phyloP scores from a whole-genome alignment of 2,797 vertebrate species.

The Fistularia commersonii region DNA sequence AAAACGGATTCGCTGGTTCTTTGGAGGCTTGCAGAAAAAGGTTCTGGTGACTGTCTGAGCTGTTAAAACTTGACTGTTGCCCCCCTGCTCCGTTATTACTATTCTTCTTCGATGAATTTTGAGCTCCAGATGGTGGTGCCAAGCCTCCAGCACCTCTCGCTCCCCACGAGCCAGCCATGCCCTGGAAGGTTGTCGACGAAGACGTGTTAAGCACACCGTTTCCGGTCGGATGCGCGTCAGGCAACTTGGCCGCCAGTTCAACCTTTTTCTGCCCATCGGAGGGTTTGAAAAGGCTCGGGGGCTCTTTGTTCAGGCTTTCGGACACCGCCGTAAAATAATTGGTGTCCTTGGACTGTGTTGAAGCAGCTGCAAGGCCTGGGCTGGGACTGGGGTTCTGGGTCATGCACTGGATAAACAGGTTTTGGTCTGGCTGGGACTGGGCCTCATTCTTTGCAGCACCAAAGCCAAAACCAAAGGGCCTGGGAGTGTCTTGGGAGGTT shows the following conservation, averaged over 20 bases:
- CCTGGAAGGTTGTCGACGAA: conserved; percentile 83
- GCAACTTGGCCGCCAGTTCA: conserved; percentile 76
- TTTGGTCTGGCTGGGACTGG: conserved; percentile 82
- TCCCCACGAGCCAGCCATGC: conserved; percentile 51
- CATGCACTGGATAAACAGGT: conserved; percentile 99
- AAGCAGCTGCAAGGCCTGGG: conserved; percentile 63
- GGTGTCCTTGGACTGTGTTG: conserved; percentile 83
- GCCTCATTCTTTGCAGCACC: conserved; percentile 73
- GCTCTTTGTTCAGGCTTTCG: conserved; percentile 85
- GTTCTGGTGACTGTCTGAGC: conserved; percentile 89
- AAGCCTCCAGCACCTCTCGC: conserved; percentile 44
- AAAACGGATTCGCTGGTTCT: conserved; percentile 92
- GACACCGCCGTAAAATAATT: conserved; percentile 92
- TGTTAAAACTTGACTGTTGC: conserved; percentile 75
- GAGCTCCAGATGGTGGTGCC: conserved; percentile 39
- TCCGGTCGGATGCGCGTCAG: conserved; percentile 80
- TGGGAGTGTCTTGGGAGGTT: conserved; percentile 78
- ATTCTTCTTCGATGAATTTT: conserved; percentile 52
- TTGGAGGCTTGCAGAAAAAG: conserved; percentile 93
- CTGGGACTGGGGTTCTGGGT: conserved; percentile 82
- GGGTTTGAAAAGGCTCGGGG: conserved; percentile 83
- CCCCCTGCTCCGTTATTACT: conserved; percentile 63
- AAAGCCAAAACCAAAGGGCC: conserved; percentile 87
- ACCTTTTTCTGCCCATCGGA: conserved; percentile 77
- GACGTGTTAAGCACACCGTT: conserved; percentile 85